Evolutionary conservation across 1,140 invertebrate genomes (phyloP).

Genomic region (Drosophila funebris): DNA sequence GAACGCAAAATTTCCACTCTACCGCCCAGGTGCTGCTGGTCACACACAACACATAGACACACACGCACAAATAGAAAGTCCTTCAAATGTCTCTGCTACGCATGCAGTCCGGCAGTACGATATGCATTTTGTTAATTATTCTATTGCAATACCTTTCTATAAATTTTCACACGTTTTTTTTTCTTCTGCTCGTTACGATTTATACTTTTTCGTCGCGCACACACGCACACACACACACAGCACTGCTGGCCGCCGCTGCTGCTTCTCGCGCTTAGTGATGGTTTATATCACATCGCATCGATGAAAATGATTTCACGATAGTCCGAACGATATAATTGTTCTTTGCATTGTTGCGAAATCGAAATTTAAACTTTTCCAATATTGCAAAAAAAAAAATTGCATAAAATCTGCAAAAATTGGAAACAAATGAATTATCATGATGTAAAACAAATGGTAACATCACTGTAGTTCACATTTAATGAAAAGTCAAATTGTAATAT

Average conservation of each 20-base stretch:
- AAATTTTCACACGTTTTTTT: slow-evolving; percentile 79
- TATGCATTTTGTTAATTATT: slow-evolving; percentile 31
- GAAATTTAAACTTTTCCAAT: slow-evolving; percentile 1
- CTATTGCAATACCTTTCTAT: slow-evolving; percentile 64
- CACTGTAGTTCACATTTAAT: no score
- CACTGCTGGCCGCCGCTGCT: slow-evolving; percentile 49
- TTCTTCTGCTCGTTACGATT: slow-evolving; percentile 76
- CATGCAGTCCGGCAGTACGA: neutral
- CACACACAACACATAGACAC: slow-evolving; percentile 33
- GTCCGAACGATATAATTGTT: slow-evolving; percentile 4
- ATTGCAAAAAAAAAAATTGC: neutral
- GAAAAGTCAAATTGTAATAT: no score
- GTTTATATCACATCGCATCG: slow-evolving; percentile 16
- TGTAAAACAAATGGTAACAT: no score
- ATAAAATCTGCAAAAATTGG: neutral
- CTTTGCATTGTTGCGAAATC: neutral
- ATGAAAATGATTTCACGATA: slow-evolving; percentile 31
- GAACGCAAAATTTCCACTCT: slow-evolving; percentile 78
- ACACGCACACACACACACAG: slow-evolving; percentile 69
- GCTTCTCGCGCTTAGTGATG: slow-evolving; percentile 46
- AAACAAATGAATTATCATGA: no score
- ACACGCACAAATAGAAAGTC: slow-evolving; percentile 47
- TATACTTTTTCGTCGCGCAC: slow-evolving; percentile 77
- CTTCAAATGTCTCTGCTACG: slow-evolving; percentile 50
- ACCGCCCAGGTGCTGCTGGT: slow-evolving; percentile 72